Conservation (phyloP, 1,140 invertebrate species). For the Cryptotermes secundus region DNA sequence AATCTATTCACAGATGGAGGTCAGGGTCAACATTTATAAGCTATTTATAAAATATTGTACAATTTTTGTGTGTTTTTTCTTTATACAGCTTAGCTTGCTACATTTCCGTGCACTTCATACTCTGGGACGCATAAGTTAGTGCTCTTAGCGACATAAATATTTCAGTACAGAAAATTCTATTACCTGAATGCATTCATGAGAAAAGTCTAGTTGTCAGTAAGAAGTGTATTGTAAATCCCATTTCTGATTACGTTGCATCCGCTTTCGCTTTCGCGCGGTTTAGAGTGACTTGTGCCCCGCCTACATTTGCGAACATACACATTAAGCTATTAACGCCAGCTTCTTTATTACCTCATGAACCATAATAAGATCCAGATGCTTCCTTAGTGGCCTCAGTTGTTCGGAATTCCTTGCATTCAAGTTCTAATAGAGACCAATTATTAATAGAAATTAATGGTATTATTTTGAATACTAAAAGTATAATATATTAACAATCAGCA, state of each 20-base stretch:
- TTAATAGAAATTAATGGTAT: neutral
- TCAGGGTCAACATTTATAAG: too few species aligned
- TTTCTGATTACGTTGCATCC: neutral
- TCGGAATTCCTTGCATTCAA: neutral
- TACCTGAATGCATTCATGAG: too few species aligned
- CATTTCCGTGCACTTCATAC: too few species aligned
- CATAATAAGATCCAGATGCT: neutral
- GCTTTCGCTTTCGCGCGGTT: neutral
- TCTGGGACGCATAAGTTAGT: too few species aligned
- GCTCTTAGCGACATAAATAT: too few species aligned
- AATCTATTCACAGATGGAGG: too few species aligned
- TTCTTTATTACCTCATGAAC: neutral
- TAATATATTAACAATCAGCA: too few species aligned
- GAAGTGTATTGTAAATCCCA: neutral
- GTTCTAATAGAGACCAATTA: neutral
- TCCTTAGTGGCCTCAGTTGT: neutral
- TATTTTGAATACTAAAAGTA: neutral
- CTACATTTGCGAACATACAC: neutral
- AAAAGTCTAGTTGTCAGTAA: neutral
- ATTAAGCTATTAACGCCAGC: constrained; percentile 3
- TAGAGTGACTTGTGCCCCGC: neutral
- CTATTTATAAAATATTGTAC: too few species aligned
- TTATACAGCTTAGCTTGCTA: too few species aligned
- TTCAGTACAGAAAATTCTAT: too few species aligned
- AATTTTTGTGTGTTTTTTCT: too few species aligned